phyloP scores from a whole-genome alignment of 37 sponge, comb jelly and placozoan species.

The Chondrilla cf. caribensis region DNA sequence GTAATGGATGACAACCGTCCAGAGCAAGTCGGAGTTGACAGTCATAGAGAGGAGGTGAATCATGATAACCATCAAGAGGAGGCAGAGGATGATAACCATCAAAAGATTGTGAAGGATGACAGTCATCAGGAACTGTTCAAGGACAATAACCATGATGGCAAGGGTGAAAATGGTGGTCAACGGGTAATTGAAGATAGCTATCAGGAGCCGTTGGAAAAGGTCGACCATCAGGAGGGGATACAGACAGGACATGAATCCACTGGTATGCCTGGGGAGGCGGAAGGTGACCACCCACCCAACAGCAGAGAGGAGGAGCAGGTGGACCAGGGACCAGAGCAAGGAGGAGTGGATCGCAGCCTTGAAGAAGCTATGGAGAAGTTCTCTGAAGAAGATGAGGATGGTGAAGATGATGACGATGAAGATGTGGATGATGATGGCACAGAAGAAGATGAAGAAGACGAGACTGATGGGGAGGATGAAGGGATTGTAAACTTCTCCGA shows the following conservation, averaged over 20 bases:
- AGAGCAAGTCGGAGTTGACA: too few relatives aligned
- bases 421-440: conserved; percentile 15
- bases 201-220: not conserved
- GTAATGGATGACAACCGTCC: not conserved
- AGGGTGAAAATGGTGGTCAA: not conserved
- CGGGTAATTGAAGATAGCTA: not conserved
- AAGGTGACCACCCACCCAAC: too few relatives aligned
- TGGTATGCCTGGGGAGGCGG: not conserved
- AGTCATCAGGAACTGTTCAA: too few relatives aligned
- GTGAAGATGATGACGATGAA: not conserved
- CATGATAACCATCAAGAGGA: too few relatives aligned
- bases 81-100: too few relatives aligned
- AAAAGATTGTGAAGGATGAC: too few relatives aligned
- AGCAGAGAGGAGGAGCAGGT: too few relatives aligned
- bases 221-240: not conserved
- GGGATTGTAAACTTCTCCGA: not conserved
- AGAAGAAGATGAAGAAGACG: conserved; percentile 3
- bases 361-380: not conserved
- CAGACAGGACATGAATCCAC: not conserved
- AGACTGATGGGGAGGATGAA: not conserved
- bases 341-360: too few relatives aligned
- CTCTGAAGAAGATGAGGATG: not conserved
- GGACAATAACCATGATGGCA: too few relatives aligned
- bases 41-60: too few relatives aligned
- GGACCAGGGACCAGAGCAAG: too few relatives aligned